Evolutionary conservation across 2,797 vertebrate species (phyloP).

Genomic region (Takifugu rubripes): DNA sequence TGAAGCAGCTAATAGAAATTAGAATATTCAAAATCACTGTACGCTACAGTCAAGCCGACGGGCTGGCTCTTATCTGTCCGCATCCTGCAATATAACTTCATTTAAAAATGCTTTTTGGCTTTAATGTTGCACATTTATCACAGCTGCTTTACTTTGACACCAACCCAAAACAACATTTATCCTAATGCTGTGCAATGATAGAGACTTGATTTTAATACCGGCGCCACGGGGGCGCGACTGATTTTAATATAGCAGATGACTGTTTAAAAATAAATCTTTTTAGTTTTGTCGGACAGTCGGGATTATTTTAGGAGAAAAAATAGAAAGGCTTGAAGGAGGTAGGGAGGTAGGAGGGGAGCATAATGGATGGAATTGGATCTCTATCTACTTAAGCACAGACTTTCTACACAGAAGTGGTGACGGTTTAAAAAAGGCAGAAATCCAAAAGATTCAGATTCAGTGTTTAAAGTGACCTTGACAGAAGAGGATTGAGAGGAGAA

Average conservation of each 20-base stretch:
- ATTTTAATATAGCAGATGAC: conserved; percentile 3
- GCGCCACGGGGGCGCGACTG: background rate
- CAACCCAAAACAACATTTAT: no score
- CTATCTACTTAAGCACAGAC: conserved; percentile 9
- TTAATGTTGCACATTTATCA: background rate
- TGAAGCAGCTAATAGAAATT: background rate
- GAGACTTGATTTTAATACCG: background rate
- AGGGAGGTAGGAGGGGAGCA: conserved; percentile 23
- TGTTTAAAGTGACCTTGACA: no score
- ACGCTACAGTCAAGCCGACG: background rate
- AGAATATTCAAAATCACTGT: background rate
- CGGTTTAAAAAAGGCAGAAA: background rate
- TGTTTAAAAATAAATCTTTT: background rate
- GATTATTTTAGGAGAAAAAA: background rate
- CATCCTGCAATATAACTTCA: background rate
- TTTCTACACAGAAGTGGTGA: conserved; percentile 1
- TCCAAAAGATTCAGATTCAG: no score
- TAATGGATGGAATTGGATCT: conserved; percentile 1
- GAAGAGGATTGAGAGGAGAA: no score
- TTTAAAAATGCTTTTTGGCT: background rate
- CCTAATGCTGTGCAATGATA: no score
- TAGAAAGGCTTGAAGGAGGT: conserved; percentile 9
- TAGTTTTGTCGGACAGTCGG: background rate
- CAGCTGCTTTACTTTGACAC: no score
- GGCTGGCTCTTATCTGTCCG: background rate